phyloP scores from a whole-genome alignment of 1,140 invertebrate genomes.

The Grapholita molesta region DNA sequence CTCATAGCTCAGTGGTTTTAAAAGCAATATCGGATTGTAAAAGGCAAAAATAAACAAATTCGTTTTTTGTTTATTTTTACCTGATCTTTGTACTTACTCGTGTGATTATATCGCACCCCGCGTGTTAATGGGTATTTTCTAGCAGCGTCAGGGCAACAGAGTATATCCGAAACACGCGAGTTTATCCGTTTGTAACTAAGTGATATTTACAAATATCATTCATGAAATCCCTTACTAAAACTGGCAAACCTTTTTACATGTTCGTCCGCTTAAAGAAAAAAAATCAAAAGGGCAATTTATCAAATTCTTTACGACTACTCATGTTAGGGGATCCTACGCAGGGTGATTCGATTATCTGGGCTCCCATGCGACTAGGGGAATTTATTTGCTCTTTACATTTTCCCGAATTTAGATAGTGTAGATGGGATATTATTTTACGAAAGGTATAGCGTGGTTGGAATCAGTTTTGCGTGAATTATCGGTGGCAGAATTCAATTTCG shows the following conservation, averaged over 20 bases:
- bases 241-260: not conserved
- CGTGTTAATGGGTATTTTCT: too few species aligned
- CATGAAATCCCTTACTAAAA: not conserved
- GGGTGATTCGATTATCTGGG: conserved; percentile 11
- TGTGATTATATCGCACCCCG: too few species aligned
- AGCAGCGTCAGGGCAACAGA: too few species aligned
- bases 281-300: conserved; percentile 2
- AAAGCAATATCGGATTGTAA: too few species aligned
- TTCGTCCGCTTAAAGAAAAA: not conserved
- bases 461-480: not conserved
- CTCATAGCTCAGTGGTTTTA: too few species aligned
- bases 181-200: too few species aligned
- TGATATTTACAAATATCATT: too few species aligned
- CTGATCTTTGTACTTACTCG: too few species aligned
- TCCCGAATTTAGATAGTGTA: not conserved
- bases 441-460: not conserved
- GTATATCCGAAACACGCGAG: too few species aligned
- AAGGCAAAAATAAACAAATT: too few species aligned
- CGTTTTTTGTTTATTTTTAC: too few species aligned
- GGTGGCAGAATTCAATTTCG: not conserved
- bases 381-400: conserved; percentile 17
- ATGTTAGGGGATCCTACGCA: conserved; percentile 1
- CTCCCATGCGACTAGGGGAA: conserved; percentile 12
- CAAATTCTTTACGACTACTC: not conserved
- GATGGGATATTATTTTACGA: conserved; percentile 13